Evolutionary conservation across 2,797 vertebrate species (phyloP).

Genomic region (Eptatretus atami): DNA sequence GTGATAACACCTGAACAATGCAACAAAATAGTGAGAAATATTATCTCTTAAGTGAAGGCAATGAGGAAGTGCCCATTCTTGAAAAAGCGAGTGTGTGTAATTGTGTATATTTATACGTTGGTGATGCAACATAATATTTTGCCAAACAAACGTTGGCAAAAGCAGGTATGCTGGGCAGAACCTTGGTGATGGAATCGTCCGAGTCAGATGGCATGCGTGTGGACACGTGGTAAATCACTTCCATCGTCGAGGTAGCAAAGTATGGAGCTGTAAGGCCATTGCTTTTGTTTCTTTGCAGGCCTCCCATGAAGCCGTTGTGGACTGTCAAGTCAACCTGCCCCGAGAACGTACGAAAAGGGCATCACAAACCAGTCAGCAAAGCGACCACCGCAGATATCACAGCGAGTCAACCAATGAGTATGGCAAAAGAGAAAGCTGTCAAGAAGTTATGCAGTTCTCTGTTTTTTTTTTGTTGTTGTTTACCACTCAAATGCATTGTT

Average conservation of each 20-base stretch:
- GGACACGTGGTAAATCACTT: constrained; percentile 90
- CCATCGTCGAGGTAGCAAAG: constrained; percentile 80
- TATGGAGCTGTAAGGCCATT: constrained; percentile 74
- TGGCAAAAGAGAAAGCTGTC: neutral
- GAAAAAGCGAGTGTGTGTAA: neutral
- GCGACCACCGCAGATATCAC: constrained; percentile 6
- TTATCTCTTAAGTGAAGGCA: no score
- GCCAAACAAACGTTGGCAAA: neutral
- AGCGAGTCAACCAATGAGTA: constrained; percentile 5
- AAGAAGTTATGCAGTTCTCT: neutral
- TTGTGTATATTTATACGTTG: neutral
- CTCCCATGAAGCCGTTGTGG: constrained; percentile 94
- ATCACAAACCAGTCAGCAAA: constrained; percentile 9
- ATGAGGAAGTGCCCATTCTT: no score
- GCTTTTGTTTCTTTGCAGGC: constrained; percentile 73
- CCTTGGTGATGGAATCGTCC: constrained; percentile 84
- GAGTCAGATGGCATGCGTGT: constrained; percentile 93
- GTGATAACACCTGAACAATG: no score
- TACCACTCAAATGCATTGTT: no score
- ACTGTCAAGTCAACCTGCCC: constrained; percentile 70
- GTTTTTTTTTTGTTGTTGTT: no score
- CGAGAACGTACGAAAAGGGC: constrained; percentile 9
- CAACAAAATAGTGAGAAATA: no score
- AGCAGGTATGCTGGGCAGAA: constrained; percentile 20
- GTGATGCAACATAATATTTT: neutral